Evolutionary conservation across 2,888 invertebrate species (phyloP), one percentile per base, ranked within the genome.

Genomic region (Caenorhabditis japonica): DNA sequence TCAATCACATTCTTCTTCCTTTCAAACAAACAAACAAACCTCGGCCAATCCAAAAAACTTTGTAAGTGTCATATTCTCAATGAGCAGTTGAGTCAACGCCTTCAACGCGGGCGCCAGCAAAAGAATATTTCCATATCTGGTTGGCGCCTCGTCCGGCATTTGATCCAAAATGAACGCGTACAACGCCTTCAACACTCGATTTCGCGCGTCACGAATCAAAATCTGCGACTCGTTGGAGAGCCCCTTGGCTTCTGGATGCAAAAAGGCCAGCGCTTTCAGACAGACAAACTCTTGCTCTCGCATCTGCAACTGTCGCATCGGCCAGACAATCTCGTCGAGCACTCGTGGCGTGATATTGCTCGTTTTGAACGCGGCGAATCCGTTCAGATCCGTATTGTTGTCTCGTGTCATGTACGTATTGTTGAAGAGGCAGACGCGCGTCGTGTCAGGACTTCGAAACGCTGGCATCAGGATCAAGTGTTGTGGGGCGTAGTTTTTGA

Each of bases 201-300:
- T 86, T 13, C 86, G 36, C 2, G 86, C 86, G n/a, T 86, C 86
- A 7, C 86, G 74, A 43, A 86, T 83, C 53, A 82, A 23, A n/a
- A 75, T 58, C 47, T 86, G 85, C 30, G 82, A 75, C 4, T 56
- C 30, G 15, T 56, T 44, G 13, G 80, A 73, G 17, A 85, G 77
- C 7, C 78, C 76, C 41, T 85, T 86, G 5, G 86, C 86, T 61
- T 87, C 86, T 15, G 97, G 97, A 90, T 99, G 97, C 88, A 99
- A 96, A 90, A 99, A 99, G 53, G 99, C 96, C 88, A 99, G 93
- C 53, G 97, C 74, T 43, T 97, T 99, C 81, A 99, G 91, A 88
- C 97, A 97, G 60, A 97, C 96, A 89, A 97, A 94, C 90, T 99
- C 99, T 0, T 95, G 94, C 88, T 97, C 97, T 89, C 97, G 96